Base-by-base conservation (phyloP, 2,888 invertebrate species). In the Dione vanillae region DNA sequence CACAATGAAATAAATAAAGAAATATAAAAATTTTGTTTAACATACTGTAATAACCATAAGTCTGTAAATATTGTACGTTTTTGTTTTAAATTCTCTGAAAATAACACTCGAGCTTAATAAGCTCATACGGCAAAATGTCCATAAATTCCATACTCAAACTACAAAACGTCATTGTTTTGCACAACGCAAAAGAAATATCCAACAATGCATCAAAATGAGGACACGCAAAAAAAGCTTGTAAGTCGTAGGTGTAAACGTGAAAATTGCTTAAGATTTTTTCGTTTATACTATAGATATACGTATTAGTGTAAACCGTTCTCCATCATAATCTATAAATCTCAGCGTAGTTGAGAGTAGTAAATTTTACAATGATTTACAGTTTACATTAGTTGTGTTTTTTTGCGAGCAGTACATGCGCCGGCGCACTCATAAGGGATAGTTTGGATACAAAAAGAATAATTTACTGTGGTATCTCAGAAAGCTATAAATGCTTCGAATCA, bases 111-210 rank as follows among this genome's bases (percentile, higher is more conserved):
- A 58, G 73, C 71, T 76, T 76, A 76, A 78, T 79, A 76, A 74
- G 76, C 77, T 75, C 78, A 76, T 78, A 80, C 77, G 74, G 75
- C 75, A 72, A 78, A 80, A 81, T 78, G 77, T 78, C 77, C 78
- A 77, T 81, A 79, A 80, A 80, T 78, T 76, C 37, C 75, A 70
- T 78, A 70, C 73, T 69, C 76, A 72, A 75, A 78, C 79, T 79
- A 80, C 82, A 80, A 81, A 77, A 77, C 79, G 75, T 81, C 78
- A 82, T 83, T 82, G 83, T 82, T 83, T 81, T 59, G 64, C 70
- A 68, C 67, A 56, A 58, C 65, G 65, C 65, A 61, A 70, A 72
- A 70, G 69, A 56, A 74, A 74, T 71, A 74, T 67, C n/a, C 49
- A 70, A 67, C 65, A 61, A 66, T 65, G 67, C n/a, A 67, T 72